Evolutionary conservation across 2,113 vertebrate genomes (phyloP).

Genomic region (Asarcornis scutulata): DNA sequence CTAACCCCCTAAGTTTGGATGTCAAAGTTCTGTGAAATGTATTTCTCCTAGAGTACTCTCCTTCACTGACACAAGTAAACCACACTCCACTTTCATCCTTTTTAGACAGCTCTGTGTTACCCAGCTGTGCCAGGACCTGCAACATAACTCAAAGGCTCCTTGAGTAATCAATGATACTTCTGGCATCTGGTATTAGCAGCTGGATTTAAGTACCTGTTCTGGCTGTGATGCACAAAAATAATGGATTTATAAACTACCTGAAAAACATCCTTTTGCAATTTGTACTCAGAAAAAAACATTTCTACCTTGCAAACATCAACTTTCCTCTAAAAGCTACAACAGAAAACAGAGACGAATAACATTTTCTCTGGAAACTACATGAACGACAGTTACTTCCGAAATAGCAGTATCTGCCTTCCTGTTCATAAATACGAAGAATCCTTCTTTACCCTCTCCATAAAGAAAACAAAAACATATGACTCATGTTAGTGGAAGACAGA

Average conservation of each 20-base stretch:
- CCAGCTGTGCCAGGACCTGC: background rate
- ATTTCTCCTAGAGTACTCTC: background rate
- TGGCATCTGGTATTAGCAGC: background rate
- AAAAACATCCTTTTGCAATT: background rate
- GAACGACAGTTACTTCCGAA: background rate
- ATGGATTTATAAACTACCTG: background rate
- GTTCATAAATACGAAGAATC: background rate
- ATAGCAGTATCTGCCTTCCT: background rate
- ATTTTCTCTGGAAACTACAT: background rate
- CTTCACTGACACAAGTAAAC: background rate
- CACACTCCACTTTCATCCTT: background rate
- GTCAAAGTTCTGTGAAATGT: background rate
- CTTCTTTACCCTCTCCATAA: background rate
- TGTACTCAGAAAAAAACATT: background rate
- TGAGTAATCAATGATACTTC: background rate
- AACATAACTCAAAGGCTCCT: background rate
- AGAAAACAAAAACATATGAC: background rate
- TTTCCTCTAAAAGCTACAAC: background rate
- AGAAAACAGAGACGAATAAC: background rate
- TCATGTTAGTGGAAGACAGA: constrained; percentile 18
- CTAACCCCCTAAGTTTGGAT: background rate
- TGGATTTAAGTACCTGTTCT: background rate
- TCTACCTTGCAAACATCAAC: background rate
- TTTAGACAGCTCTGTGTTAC: background rate
- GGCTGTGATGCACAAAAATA: background rate